A percentile compares a stretch with the other conserved stretches of the same genome.
Evolutionary conservation across 2,888 invertebrate genomes (phyloP).

Genomic region (Megaustenia siamemsis): DNA sequence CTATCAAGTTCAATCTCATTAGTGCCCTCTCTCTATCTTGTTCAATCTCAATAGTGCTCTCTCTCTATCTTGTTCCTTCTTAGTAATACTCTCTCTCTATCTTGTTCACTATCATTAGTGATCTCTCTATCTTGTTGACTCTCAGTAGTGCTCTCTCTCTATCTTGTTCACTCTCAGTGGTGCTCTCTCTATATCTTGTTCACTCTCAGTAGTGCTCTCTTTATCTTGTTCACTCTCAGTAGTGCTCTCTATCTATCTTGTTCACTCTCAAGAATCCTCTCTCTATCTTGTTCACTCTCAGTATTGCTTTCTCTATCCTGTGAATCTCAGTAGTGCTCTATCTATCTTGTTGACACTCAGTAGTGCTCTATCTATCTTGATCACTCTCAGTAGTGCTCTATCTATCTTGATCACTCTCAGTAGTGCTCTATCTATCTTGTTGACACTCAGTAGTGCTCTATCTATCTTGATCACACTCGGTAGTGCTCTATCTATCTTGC

Average conservation of each 20-base stretch:
- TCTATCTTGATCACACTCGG: too few species aligned
- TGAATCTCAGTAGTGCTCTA: background rate
- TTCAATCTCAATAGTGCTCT: background rate
- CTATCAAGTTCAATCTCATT: background rate
- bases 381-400: too few species aligned
- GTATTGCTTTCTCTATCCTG: constrained; percentile 17
- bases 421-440: background rate
- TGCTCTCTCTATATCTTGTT: background rate
- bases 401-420: background rate
- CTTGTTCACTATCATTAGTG: constrained; percentile 1
- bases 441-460: too few species aligned
- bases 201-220: background rate
- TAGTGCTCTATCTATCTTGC: too few species aligned
- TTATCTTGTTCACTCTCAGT: background rate
- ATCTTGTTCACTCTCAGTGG: constrained; percentile 10
- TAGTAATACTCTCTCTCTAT: background rate
- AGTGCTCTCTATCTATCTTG: constrained; percentile 30
- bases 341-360: background rate
- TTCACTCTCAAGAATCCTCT: constrained; percentile 44
- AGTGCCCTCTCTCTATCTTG: constrained; percentile 7
- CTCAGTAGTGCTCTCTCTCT: background rate
- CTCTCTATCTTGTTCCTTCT: background rate
- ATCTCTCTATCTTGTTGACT: background rate
- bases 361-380: too few species aligned
- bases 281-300: too few species aligned